Base-by-base conservation (phyloP, 2,797 vertebrate species). In the Coregonus suidteri region DNA sequence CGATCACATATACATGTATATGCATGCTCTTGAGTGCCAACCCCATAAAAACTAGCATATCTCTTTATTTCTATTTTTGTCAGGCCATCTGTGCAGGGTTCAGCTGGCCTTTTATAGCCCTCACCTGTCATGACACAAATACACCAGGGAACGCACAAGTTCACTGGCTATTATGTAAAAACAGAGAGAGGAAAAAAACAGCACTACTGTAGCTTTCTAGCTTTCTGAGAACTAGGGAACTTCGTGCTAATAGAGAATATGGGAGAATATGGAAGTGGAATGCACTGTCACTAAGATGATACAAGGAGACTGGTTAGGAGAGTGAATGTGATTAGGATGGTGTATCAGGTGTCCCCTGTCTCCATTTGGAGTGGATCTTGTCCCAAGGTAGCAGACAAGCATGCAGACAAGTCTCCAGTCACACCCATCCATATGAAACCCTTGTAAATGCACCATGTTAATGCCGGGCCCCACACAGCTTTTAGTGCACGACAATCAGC, bases 51-150 rank as follows among this genome's bases (percentile, higher is more conserved):
- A 90, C 82, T 77, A 88, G 80, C 77, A 80, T 85, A 77, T 87
- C 77, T 90, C 79, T 87, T 91, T 83, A 85, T 91, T 89, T 87
- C 72, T 84, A 82, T 87, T 88, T 92, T 84, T 88, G 75, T 80
- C 65, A 53, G 78, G 78, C 85, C 83, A 82, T 89, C 85, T 90
- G 89, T 78, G 65, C 85, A 20, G 73, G 76, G 83, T 85, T 89
- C 82, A 80, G 78, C 81, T 82, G 79, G 62, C 83, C 90, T 92
- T 92, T 92, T 89, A 85, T 86, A 87, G 79, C 79, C n/a, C 82
- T 88, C 84, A 87, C 82, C 81, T 91, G 87, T 88, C 79, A 85
- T 80, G 85, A 87, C 86, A 75, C 56, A 1, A 65, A 77, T 73
- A 56, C 83, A 81, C 72, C 82, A 79, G 77, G 84, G 91, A 84